Conservation (phyloP, 2,888 invertebrate species). For the Ectropis crepuscularia region DNA sequence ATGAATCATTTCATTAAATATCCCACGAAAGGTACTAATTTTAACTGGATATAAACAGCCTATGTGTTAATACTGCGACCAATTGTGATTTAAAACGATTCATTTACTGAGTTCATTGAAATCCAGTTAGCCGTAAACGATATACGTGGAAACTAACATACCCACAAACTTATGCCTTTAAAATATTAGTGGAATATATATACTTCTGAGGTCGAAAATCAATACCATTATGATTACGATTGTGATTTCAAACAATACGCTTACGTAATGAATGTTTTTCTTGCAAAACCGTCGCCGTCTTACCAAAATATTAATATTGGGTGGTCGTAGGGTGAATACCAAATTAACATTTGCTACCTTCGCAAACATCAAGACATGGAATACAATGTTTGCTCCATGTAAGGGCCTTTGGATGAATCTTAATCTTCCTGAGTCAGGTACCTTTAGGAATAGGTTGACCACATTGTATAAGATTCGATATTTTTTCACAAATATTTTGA, state of each 20-base stretch:
- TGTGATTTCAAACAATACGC: conserved; percentile 13
- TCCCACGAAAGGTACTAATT: no score
- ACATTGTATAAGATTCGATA: background rate
- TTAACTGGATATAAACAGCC: no score
- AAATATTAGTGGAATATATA: no score
- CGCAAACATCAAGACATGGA: conserved; percentile 81
- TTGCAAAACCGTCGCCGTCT: conserved; percentile 46
- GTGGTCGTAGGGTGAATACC: conserved; percentile 76
- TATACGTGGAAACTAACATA: no score
- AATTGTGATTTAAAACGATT: no score
- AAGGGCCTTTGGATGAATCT: conserved; percentile 82
- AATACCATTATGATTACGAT: conserved; percentile 8
- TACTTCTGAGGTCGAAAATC: background rate
- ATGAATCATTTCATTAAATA: no score
- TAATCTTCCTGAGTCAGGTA: conserved; percentile 70
- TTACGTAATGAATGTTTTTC: conserved; percentile 62
- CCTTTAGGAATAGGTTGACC: conserved; percentile 12
- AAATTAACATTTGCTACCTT: conserved; percentile 84
- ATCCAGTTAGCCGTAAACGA: no score
- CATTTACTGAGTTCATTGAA: no score
- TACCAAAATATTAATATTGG: conserved; percentile 79
- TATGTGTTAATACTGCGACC: no score
- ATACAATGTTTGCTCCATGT: conserved; percentile 82
- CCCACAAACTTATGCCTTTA: no score
- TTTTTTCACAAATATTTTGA: no score